Evolutionary conservation across 2,797 vertebrate genomes (phyloP).

Genomic region (Philypnodon macrostomus): DNA sequence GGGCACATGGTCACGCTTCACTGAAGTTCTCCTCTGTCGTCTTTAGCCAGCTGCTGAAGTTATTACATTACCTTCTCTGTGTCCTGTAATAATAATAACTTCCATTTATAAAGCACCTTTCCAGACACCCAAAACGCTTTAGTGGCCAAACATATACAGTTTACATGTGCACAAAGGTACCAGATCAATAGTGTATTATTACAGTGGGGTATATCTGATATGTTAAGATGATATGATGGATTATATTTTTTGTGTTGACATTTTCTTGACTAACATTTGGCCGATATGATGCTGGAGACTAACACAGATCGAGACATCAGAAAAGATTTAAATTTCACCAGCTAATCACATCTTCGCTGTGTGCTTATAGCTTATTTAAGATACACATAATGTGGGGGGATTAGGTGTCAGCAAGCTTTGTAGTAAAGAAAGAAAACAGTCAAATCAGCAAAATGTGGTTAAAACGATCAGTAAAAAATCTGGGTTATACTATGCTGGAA

Average conservation of each 20-base stretch:
- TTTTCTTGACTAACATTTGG: constrained; percentile 25
- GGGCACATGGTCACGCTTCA: no score
- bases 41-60: no score
- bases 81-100: no score
- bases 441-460: background rate
- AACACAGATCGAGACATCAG: constrained; percentile 9
- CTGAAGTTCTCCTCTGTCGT: no score
- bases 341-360: constrained; percentile 23
- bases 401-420: background rate
- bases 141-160: constrained; percentile 1
- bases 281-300: constrained; percentile 4
- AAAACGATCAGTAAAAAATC: background rate
- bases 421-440: background rate
- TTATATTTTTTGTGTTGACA: constrained; percentile 31
- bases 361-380: constrained; percentile 6
- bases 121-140: no score
- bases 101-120: no score
- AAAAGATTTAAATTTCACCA: constrained; percentile 35
- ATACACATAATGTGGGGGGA: constrained; percentile 1
- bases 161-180: background rate
- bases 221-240: constrained; percentile 36
- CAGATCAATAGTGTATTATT: constrained; percentile 25
- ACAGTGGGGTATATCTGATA: constrained; percentile 26
- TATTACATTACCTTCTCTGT: no score
- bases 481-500: background rate